These are phyloP conservation scores for Oncopeltus fasciatus DNA, from an alignment of 1,140 invertebrate genomes.

Conservation along the genomic window DNA sequence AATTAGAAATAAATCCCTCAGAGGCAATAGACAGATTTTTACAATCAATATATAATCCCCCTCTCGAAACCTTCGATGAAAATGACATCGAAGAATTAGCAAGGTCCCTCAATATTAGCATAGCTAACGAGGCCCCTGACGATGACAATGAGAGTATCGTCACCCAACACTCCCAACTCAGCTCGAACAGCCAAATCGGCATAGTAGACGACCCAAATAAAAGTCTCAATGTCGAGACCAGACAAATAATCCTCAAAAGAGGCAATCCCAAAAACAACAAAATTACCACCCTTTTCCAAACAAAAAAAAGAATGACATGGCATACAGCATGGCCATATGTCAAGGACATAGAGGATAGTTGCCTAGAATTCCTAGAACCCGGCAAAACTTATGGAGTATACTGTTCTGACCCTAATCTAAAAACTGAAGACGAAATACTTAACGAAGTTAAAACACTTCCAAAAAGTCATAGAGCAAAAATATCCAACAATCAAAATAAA, in stretches of 20 bases:
- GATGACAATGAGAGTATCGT: background rate
- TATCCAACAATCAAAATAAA: background rate
- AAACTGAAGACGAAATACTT: background rate
- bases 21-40: background rate
- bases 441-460: background rate
- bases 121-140: background rate
- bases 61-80: background rate
- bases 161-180: background rate
- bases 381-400: conserved; percentile 6
- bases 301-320: background rate
- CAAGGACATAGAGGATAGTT: background rate
- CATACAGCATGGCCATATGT: background rate
- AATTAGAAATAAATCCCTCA: background rate
- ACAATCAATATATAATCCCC: background rate
- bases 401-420: background rate
- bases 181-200: background rate
- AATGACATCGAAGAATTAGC: background rate
- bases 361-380: background rate
- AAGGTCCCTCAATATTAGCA: background rate
- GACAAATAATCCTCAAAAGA: background rate
- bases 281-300: background rate
- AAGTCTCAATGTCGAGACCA: background rate
- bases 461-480: background rate
- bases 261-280: background rate
- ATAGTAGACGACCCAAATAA: background rate